phyloP scores from a whole-genome alignment of 2,797 vertebrate species.

The Falco columbarius region DNA sequence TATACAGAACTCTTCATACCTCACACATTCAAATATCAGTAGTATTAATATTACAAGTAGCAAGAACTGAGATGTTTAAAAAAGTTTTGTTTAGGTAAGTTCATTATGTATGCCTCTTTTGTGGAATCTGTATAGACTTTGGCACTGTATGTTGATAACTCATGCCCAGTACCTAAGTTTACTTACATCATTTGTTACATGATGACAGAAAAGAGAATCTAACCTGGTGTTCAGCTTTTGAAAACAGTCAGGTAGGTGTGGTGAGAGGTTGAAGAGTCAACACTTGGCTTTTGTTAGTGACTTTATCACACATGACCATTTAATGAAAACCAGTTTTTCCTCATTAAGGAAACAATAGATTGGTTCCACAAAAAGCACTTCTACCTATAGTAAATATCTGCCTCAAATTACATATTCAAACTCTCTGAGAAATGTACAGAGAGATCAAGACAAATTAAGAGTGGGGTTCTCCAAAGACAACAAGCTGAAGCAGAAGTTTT shows the following conservation, averaged over 20 bases:
- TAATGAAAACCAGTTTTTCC: background rate
- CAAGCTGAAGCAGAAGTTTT: background rate
- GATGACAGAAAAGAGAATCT: background rate
- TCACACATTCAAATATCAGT: background rate
- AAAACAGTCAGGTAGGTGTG: background rate
- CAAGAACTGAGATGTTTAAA: background rate
- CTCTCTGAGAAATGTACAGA: background rate
- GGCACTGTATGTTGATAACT: background rate
- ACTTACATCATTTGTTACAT: background rate
- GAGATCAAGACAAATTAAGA: background rate
- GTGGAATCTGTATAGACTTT: background rate
- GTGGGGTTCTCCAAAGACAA: background rate
- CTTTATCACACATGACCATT: accelerated
- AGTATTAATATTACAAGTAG: background rate
- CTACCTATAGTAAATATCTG: background rate
- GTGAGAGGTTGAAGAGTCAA: background rate
- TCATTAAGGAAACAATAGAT: background rate
- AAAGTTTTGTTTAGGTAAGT: background rate
- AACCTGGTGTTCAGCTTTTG: background rate
- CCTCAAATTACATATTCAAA: background rate
- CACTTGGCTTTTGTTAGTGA: background rate
- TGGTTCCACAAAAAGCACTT: background rate
- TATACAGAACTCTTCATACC: background rate
- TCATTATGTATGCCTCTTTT: background rate
- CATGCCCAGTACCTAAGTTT: background rate